Conservation (phyloP, 2,113 vertebrate genomes). For the Vanacampus margaritifer region DNA sequence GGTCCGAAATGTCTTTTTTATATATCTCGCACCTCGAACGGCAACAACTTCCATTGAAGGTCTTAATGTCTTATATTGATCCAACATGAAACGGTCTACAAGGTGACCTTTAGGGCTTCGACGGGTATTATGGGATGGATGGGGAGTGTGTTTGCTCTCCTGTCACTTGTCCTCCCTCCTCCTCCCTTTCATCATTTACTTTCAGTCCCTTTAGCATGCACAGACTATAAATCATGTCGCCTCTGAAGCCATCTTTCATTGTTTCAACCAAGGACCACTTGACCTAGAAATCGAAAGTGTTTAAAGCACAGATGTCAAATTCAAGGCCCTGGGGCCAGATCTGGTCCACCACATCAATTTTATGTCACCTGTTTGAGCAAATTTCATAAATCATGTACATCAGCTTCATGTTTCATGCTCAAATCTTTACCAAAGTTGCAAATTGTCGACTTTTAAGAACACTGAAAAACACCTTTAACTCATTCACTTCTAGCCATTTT, state of each 20-base stretch:
- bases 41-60: conserved; percentile 7
- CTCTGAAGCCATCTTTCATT: conserved; percentile 24
- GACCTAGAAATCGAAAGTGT: conserved; percentile 38
- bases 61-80: conserved; percentile 31
- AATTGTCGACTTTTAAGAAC: no score
- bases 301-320: conserved; percentile 9
- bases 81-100: conserved; percentile 40
- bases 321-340: background rate
- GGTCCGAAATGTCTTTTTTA: background rate
- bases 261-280: conserved; percentile 6
- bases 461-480: no score
- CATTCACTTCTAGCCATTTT: no score
- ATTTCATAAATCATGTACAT: no score
- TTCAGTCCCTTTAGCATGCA: conserved; percentile 32
- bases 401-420: no score
- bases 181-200: conserved; percentile 29
- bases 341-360: background rate
- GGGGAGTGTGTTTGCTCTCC: conserved; percentile 25
- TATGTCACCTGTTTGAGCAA: background rate
- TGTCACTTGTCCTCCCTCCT: conserved; percentile 2
- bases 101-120: conserved; percentile 43
- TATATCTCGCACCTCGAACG: background rate
- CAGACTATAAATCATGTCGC: conserved; percentile 31
- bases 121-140: conserved; percentile 9
- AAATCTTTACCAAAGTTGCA: no score